Base-by-base conservation (phyloP, 2,888 invertebrate species). In the Acanthococcus lagerstroemiae region DNA sequence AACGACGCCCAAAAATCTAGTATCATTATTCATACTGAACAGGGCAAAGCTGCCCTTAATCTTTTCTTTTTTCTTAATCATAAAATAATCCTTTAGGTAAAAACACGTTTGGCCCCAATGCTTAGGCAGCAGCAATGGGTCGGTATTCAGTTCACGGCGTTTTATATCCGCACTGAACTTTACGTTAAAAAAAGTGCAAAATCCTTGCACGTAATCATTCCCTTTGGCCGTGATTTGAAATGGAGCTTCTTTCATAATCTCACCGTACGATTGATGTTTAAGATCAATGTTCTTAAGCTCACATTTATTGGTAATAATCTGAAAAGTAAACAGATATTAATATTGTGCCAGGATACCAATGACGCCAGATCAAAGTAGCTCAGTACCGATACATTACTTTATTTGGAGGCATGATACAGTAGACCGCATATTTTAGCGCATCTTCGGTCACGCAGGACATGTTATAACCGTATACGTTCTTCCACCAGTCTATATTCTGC, bases 51-150 rank as follows among this genome's bases (percentile, higher is more conserved):
- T 54, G 1, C 63, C 63, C 1, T 27, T 22, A 0, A 63, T 22
- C 21, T 63, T 27, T 12, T 63, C 63, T 52, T 63, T 63, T 17
- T 63, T 63, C 37, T 30, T 26, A 9, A 63, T 24, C 6, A 30
- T 54, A 5, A 63, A n/a, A 22, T 63, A 63, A n/a, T 63, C 63
- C 17, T 63, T 63, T 6, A 63, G 21, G 19, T 63, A 63, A 15
- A 63, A n/a, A 6, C 48, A 21, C 6, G 52, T 63, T 17, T 63
- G 63, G n/a, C 24, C n/a, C 63, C 63, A 63, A 50, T 19, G 22
- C 17, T 21, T 50, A 19, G 54, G 54, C 2, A 37, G 2, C n/a
- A 54, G 44, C 4, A 24, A 25, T 7, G 63, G 63, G 54, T 63
- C 63, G 3, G 63, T 63, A n/a, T 54, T 54, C 21, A 63, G 27